phyloP scores from a whole-genome alignment of 2,797 vertebrate species.

The Acipenser ruthenus region DNA sequence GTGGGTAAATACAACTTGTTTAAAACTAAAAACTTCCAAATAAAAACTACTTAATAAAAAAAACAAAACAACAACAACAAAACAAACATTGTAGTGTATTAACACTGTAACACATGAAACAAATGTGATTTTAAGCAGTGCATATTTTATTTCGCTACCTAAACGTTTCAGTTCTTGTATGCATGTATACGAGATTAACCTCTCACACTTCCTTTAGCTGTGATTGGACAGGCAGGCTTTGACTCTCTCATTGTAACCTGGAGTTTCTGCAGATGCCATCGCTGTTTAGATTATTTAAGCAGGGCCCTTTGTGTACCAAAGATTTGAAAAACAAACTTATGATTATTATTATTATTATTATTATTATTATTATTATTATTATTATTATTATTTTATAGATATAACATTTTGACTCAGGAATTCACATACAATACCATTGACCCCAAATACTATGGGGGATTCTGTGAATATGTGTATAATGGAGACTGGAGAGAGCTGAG shows the following conservation, averaged over 20 bases:
- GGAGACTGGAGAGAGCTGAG: constrained; percentile 81
- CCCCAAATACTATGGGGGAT: constrained; percentile 66
- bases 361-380: too few relatives aligned
- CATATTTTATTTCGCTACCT: too few relatives aligned
- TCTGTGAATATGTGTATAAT: constrained; percentile 83
- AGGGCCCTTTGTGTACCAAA: too few relatives aligned
- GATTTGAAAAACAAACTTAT: too few relatives aligned
- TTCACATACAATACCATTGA: constrained; percentile 61
- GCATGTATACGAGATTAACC: too few relatives aligned
- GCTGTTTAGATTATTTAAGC: too few relatives aligned
- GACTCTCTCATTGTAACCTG: neutral
- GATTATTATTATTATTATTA: too few relatives aligned
- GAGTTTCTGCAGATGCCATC: too few relatives aligned
- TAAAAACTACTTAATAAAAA: neutral
- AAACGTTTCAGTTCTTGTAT: too few relatives aligned
- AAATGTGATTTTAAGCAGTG: too few relatives aligned
- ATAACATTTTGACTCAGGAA: constrained; percentile 63
- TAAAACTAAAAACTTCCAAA: neutral
- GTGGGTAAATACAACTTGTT: constrained; percentile 58
- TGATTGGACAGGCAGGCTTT: neutral
- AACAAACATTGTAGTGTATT: neutral
- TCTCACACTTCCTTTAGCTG: too few relatives aligned
- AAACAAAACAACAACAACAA: neutral
- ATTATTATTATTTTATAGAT: constrained; percentile 45
- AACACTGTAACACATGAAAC: too few relatives aligned